Evolutionary conservation across 2,797 vertebrate species (phyloP), one percentile per base, ranked within the genome.

Genomic region (Harpagifer antarcticus): DNA sequence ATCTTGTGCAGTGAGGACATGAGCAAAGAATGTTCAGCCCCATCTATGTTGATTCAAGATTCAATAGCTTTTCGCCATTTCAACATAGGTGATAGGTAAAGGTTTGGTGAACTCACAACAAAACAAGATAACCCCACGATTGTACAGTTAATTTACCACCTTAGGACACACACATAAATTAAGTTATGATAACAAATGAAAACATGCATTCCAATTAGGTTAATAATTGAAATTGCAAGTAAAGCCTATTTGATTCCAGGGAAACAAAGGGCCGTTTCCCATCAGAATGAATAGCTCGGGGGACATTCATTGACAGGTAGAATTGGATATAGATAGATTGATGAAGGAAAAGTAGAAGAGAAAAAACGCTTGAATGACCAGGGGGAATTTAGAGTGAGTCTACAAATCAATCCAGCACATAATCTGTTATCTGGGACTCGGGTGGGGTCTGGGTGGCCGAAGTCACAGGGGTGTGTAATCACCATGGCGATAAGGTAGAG

Each of bases 381-480:
- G 52, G 60, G 81, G 88, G 79, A 79, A 79, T 86, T 88, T 60
- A 78, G 58, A 82, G 69, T 77, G 87, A 88, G 85, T 76, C 86
- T 83, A 79, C 84, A 90, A 89, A 94, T 94, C 90, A 90, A 89
- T 91, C 86, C 79, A 75, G 48, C 68, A 84, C 86, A 85, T 93
- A 85, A 93, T 92, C 75, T 86, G 85, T 89, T 91, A 90, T 89
- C 81, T 72, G 79, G 65, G 70, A 73, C 55, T 42, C 45, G 72
- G 86, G 79, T 76, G 84, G 73, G 78, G 79, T 72, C 78, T 68
- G 66, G 70, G 80, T 82, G 89, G 72, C 81, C 14, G 17, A 76
- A 90, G 83, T 91, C 88, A 88, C 68, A 65, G 69, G 63, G 74
- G 80, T 87, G 86, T 92, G 87, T 90, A 90, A 92, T 92, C 88